These are phyloP conservation scores for Watsonalla binaria DNA, from an alignment of 2,888 invertebrate genomes.

Conservation along the genomic window DNA sequence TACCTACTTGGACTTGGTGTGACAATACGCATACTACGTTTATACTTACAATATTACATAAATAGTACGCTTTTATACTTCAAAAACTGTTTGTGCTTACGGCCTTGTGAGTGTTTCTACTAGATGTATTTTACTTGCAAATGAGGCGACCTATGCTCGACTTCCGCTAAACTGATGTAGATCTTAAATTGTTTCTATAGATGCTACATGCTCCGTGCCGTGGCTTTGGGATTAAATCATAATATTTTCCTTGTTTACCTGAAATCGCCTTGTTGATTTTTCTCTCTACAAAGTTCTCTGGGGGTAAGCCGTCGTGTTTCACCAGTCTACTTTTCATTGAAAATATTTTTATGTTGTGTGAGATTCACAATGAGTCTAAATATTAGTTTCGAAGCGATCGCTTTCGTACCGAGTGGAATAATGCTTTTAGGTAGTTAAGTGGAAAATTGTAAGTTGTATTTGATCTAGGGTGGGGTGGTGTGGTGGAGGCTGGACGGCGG, in stretches of 20 bases:
- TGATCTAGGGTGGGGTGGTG: slow-evolving; percentile 41
- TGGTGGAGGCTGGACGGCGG: slow-evolving; percentile 28
- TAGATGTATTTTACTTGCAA: background rate
- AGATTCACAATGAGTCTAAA: too few species aligned
- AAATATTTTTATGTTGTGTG: too few species aligned
- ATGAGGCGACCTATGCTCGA: background rate
- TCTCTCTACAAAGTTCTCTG: too few species aligned
- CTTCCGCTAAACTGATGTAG: background rate
- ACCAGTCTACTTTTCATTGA: too few species aligned
- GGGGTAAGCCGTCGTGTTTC: too few species aligned
- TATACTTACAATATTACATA: too few species aligned
- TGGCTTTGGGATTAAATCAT: too few species aligned
- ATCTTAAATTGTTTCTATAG: background rate
- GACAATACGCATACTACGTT: too few species aligned
- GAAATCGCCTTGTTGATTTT: too few species aligned
- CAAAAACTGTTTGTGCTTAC: background rate
- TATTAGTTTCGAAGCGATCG: too few species aligned
- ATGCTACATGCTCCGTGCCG: background rate
- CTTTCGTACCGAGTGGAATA: too few species aligned
- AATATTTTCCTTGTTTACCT: background rate
- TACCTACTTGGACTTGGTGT: too few species aligned
- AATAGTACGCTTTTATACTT: background rate
- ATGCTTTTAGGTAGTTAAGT: slow-evolving; percentile 17
- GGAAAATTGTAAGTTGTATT: slow-evolving; percentile 38
- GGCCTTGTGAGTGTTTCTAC: background rate